Evolutionary conservation across 2,888 invertebrate genomes (phyloP), one percentile per base, ranked within the genome.

Genomic region (Julus scandinavius): DNA sequence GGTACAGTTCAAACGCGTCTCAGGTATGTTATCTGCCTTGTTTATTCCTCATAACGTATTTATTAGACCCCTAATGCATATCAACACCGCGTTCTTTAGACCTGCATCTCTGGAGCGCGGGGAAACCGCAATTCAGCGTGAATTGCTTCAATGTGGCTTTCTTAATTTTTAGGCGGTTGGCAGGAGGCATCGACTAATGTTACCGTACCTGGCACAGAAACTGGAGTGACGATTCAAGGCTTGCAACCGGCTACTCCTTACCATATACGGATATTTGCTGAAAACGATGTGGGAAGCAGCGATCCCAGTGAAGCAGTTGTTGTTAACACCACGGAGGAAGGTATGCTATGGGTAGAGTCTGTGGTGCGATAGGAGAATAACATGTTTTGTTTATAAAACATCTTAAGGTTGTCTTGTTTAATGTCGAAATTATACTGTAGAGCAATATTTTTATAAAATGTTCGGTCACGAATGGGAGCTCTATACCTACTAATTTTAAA

Each of bases 311-410:
- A 98, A 91, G 96, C 96, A 1, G 97, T 98, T 2, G 96, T 96
- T 2, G 98, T 98, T 90, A 98, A 97, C 90, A 99, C 99, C 49
- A 97, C 98, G 63, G 98, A 99, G 93, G 98, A 98, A 94, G 94
- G 95, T 93, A 92, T 91, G 90, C 0, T 45, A 11, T 6, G 17
- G 29, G 29, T 2, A 13, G 29, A 29, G 29, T 29, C 29, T 29
- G 29, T 29, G 29, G 29, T 29, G 29, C 0, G 29, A 1, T 1
- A 29, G 29, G 29, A 29, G 29, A 29, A 29, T 29, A 1, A 29
- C 29, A 1, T 29, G 29, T 29, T 29, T 29, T 29, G 29, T 29
- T 29, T 29, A 29, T 29, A 29, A 29, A 29, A 29, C 29, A 29
- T 29, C 29, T 29, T 29, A 29, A 29, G 29, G 29, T 29, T 29